Conservation (phyloP, 64 coral and sea anemone species). For the Stichodactyla mertensii region DNA sequence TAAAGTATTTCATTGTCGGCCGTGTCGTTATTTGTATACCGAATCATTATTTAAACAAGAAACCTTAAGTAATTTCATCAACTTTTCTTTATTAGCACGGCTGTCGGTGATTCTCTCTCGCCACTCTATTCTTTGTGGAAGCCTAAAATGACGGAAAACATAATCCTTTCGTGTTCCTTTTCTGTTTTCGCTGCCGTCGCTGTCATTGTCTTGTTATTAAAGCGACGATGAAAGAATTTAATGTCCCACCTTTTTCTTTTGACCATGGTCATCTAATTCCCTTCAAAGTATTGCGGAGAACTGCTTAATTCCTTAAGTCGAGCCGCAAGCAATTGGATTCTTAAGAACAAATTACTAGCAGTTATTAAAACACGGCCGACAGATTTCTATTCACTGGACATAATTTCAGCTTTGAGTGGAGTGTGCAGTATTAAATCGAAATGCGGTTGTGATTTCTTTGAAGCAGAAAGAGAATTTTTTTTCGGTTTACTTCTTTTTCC, state of each 20-base stretch:
- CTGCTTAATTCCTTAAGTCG: conserved; percentile 3
- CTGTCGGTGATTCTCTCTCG: background rate
- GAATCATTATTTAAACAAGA: conserved; percentile 29
- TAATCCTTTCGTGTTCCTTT: background rate
- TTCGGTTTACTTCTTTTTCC: background rate
- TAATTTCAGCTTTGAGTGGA: conserved; percentile 7
- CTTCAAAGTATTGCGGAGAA: conserved; percentile 18
- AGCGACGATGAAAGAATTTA: background rate
- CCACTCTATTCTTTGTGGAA: background rate
- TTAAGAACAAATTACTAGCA: background rate
- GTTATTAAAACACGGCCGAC: conserved; percentile 8
- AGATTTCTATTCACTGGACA: background rate
- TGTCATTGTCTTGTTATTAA: conserved; percentile 5
- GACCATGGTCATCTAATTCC: background rate
- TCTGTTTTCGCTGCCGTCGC: background rate
- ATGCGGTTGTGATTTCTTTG: background rate
- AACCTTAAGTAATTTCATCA: conserved; percentile 46
- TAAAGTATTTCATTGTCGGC: conserved; percentile 31
- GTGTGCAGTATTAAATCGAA: background rate
- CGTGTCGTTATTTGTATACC: conserved; percentile 32
- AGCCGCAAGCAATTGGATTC: conserved; percentile 19
- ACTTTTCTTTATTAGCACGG: conserved; percentile 32
- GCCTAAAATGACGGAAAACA: conserved; percentile 9
- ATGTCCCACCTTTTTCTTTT: background rate
- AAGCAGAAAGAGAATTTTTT: background rate